Percentiles rank a stretch among this genome's conserved stretches.
These are phyloP conservation scores for Salarias fasciatus DNA, from an alignment of 2,797 vertebrate genomes.

Conservation along the genomic window DNA sequence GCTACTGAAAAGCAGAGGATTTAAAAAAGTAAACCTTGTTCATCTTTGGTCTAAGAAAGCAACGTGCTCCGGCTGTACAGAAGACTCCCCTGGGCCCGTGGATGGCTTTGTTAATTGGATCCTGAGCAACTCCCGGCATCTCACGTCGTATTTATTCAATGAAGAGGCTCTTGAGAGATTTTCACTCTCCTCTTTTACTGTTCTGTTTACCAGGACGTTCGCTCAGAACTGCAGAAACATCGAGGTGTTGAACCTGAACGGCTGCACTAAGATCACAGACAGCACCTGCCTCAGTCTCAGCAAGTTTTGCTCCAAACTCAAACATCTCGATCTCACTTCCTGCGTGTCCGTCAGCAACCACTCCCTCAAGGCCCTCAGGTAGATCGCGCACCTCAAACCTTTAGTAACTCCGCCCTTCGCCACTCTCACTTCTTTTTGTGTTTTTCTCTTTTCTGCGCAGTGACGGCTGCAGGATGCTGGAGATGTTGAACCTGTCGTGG, in stretches of 20 bases:
- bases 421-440: too few species aligned
- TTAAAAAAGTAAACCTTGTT: slow-evolving; percentile 13
- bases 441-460: slow-evolving; percentile 66
- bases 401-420: too few species aligned
- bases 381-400: slow-evolving; percentile 41
- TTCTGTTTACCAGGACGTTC: slow-evolving; percentile 86
- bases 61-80: slow-evolving; percentile 11
- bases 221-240: slow-evolving; percentile 98
- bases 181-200: slow-evolving; percentile 11
- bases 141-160: slow-evolving; percentile 41
- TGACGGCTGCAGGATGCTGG: slow-evolving; percentile 92
- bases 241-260: slow-evolving; percentile 94
- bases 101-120: slow-evolving; percentile 48
- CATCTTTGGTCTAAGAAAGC: slow-evolving; percentile 6
- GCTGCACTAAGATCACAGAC: slow-evolving; percentile 98
- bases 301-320: slow-evolving; percentile 96
- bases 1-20: slow-evolving; percentile 2
- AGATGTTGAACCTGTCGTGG: slow-evolving; percentile 94
- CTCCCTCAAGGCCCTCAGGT: slow-evolving; percentile 96
- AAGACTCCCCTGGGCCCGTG: slow-evolving; percentile 14
- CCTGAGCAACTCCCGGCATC: slow-evolving; percentile 26
- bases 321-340: slow-evolving; percentile 95
- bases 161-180: slow-evolving; percentile 35
- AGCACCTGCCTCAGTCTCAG: slow-evolving; percentile 96
- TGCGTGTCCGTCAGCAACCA: slow-evolving; percentile 95